phyloP scores from a whole-genome alignment of 92 coral and sea anemone genomes.

The Epizoanthus scotinus region DNA sequence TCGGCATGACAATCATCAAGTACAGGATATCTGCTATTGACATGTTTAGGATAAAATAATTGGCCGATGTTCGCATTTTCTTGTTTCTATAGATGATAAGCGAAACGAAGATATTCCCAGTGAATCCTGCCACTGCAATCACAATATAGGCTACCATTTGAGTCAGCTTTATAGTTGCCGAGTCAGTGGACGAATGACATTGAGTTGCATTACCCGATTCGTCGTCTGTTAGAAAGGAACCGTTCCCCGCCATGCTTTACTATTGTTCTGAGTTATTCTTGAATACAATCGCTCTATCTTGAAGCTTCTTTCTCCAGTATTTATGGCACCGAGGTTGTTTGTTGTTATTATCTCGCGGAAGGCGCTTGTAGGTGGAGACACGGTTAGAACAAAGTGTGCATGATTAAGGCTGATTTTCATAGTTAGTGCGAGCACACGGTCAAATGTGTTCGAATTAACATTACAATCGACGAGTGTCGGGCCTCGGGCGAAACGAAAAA shows the following conservation, averaged over 20 bases:
- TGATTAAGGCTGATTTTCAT: neutral
- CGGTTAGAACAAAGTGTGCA: neutral
- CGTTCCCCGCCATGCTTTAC: neutral
- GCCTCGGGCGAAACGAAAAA: neutral
- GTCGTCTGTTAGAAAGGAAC: neutral
- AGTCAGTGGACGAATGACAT: neutral
- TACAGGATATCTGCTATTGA: constrained; percentile 61
- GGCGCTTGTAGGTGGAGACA: neutral
- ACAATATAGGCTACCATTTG: constrained; percentile 20
- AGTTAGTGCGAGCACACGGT: neutral
- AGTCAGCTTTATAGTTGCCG: constrained; percentile 1
- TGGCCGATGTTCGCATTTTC: constrained; percentile 57
- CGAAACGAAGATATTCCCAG: constrained; percentile 51
- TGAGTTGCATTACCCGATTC: neutral
- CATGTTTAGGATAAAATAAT: constrained; percentile 67
- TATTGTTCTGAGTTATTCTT: neutral
- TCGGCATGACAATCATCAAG: constrained; percentile 49
- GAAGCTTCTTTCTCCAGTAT: neutral
- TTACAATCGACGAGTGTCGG: constrained; percentile 1
- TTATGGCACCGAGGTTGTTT: neutral
- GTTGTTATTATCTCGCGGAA: neutral
- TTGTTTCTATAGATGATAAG: constrained; percentile 49
- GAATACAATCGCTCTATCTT: neutral
- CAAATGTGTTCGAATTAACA: neutral
- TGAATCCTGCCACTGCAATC: constrained; percentile 13